phyloP scores from a whole-genome alignment of 2,888 invertebrate genomes.

The Ochropleura leucogaster region DNA sequence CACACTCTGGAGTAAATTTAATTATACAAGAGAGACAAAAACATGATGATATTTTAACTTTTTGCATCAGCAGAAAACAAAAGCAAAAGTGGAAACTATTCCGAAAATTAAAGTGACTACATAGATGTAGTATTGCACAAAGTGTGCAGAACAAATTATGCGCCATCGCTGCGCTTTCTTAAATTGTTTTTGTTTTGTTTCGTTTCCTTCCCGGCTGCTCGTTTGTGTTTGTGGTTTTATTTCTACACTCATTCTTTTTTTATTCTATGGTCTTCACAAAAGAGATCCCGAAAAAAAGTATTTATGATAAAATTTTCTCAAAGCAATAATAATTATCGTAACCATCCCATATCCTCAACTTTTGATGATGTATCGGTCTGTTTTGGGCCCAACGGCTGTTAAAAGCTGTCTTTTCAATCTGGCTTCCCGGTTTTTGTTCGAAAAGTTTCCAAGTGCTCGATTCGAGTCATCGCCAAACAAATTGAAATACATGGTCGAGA shows the following conservation, averaged over 20 bases:
- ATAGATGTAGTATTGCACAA: slow-evolving; percentile 49
- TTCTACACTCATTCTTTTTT: slow-evolving; percentile 18
- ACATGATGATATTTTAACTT: slow-evolving; percentile 51
- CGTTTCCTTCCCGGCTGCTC: slow-evolving; percentile 34
- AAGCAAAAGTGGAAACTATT: slow-evolving; percentile 47
- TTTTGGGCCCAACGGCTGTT: slow-evolving; percentile 33
- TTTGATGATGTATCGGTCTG: slow-evolving; percentile 45
- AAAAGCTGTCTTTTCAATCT: slow-evolving; percentile 35
- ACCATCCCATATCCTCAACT: slow-evolving; percentile 37
- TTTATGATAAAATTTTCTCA: slow-evolving; percentile 31
- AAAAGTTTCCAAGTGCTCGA: slow-evolving; percentile 34
- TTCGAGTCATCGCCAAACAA: slow-evolving; percentile 23
- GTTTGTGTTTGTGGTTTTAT: slow-evolving; percentile 38
- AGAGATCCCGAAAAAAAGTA: slow-evolving; percentile 14
- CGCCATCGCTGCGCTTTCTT: slow-evolving; percentile 57
- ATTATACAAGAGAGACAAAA: slow-evolving; percentile 47
- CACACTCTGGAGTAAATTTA: slow-evolving; percentile 28
- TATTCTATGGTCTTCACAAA: slow-evolving; percentile 41
- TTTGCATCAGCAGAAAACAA: slow-evolving; percentile 52
- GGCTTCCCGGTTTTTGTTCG: slow-evolving; percentile 32
- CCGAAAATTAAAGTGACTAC: slow-evolving; percentile 51
- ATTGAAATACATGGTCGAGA: slow-evolving; percentile 45
- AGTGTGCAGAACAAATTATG: slow-evolving; percentile 62
- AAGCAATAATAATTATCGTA: slow-evolving; percentile 44
- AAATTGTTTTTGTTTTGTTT: slow-evolving; percentile 61